Evolutionary conservation across 2,797 vertebrate genomes (phyloP), one percentile per base, ranked within the genome.

Genomic region (Sebastes umbrosus): DNA sequence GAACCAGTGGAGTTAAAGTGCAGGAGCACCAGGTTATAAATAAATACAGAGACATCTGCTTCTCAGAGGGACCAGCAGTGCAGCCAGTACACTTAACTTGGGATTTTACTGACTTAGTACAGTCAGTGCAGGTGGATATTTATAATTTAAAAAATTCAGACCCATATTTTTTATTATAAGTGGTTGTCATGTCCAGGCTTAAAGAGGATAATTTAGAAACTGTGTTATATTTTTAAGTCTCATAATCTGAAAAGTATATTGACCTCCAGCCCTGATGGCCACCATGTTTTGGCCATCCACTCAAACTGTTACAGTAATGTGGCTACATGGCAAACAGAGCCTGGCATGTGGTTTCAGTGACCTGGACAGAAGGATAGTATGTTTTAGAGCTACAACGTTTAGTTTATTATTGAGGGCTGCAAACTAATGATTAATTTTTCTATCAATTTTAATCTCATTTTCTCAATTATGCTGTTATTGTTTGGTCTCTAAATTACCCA

Each of bases 21-120:
- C 80, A 87, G 79, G 80, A 88, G 69, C 77, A 59, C 65, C 13
- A 34, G 34, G 84, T 90, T 92, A 89, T 90, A 90, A 91, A 92
- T 90, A 89, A 82, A 85, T 83, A 62, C 85, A 69, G 81, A 85
- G 80, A 90, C 88, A 76, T 89, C 73, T 85, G 84, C 68, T 74
- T 57, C 83, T 82, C 83, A 75, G 72, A 73, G 78, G 69, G 36
- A 80, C 69, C 50, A 36, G 60, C 65, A 29, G 9, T 58, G 62
- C 75, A 64, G 67, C 43, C 78, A 79, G 65, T 46, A 32, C 59
- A 25, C 22, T 65, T 70, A 32, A 66, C 69, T 34, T 14, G 22
- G 36, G 79, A 79, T 69, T 78, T 86, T 2, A 63, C 46, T 25
- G 31, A 31, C 27, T 78, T 60, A 13, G 14, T 67, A 60, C 70